phyloP scores from a whole-genome alignment of 53 echinoderm and acorn worm species.

The Echinometra lucunter region DNA sequence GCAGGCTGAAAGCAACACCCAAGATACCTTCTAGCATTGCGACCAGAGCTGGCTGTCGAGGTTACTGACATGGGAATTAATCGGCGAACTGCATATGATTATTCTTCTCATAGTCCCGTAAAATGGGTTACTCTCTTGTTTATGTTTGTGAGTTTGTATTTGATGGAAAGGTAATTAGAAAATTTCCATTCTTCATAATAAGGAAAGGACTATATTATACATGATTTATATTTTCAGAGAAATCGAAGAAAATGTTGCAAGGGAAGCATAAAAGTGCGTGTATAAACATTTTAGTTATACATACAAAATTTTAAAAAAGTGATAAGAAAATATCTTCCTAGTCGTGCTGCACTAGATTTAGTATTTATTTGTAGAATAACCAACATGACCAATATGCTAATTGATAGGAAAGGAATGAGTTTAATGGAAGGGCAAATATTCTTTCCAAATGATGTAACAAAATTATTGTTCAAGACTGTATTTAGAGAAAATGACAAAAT shows the following conservation, averaged over 20 bases:
- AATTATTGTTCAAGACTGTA: no score
- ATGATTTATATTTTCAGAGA: neutral
- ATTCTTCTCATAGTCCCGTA: neutral
- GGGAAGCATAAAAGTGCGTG: no score
- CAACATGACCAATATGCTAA: no score
- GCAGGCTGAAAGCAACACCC: slow-evolving; percentile 41
- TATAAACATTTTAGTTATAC: no score
- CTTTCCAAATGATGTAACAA: no score
- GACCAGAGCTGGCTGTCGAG: neutral
- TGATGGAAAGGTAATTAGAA: neutral
- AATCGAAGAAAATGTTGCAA: neutral
- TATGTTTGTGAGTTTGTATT: neutral
- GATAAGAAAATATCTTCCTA: neutral
- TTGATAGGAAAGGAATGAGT: no score
- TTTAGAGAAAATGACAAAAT: no score
- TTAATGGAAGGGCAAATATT: no score
- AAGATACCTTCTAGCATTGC: neutral
- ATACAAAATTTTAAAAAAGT: neutral
- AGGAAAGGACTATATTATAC: no score
- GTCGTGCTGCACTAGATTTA: no score
- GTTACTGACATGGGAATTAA: slow-evolving; percentile 27
- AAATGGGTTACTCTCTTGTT: neutral
- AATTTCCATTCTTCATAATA: neutral
- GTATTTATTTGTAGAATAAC: no score
- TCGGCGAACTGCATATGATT: neutral